Evolutionary conservation across 2,113 vertebrate species (phyloP).

Genomic region (Mastomys natalensis): DNA sequence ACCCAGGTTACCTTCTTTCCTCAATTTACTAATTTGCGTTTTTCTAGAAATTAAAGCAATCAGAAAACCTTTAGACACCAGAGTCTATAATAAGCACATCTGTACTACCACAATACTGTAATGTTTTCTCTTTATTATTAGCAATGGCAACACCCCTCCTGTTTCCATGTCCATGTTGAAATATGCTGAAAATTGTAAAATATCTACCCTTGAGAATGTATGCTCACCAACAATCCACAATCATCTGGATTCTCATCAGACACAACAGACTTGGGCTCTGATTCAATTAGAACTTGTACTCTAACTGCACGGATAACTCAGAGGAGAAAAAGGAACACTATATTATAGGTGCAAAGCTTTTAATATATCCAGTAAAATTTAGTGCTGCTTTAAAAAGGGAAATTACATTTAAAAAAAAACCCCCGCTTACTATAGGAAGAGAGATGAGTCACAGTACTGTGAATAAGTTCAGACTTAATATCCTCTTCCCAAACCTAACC

Average conservation of each 20-base stretch:
- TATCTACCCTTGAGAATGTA: not conserved
- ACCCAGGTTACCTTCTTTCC: not conserved
- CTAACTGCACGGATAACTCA: not conserved
- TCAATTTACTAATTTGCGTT: not conserved
- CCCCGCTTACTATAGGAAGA: not conserved
- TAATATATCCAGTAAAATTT: not conserved
- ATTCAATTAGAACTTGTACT: not conserved
- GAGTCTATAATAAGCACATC: not conserved
- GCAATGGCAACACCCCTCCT: not conserved
- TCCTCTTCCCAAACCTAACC: not conserved
- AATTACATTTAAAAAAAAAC: not conserved
- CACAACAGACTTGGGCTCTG: not conserved
- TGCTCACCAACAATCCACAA: not conserved
- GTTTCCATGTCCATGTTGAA: not conserved
- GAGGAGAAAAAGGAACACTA: not conserved
- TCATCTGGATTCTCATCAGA: not conserved
- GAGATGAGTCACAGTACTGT: not conserved
- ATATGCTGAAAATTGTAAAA: not conserved
- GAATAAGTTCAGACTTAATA: not conserved
- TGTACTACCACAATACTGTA: not conserved
- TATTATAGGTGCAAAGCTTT: not conserved
- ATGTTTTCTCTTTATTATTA: not conserved
- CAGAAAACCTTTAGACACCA: not conserved
- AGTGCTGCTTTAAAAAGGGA: conserved; percentile 1
- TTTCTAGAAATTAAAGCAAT: conserved; percentile 15